Conservation (phyloP, 1,140 invertebrate genomes). For the Notospermus geniculatus region DNA sequence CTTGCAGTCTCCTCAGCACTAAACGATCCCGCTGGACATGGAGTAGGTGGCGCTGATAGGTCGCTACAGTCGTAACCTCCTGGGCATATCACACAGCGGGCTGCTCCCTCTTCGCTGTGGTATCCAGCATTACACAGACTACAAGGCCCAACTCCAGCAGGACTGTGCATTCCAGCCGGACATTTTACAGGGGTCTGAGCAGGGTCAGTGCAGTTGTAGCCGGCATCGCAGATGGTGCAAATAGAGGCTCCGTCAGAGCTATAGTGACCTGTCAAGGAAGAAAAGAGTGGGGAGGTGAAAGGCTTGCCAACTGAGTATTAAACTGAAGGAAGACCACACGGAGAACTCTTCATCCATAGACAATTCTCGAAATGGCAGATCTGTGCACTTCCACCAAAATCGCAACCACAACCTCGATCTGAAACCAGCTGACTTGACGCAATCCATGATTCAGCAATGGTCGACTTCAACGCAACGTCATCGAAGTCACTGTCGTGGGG, state of each 20-base stretch:
- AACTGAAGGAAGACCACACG: slow-evolving; percentile 19
- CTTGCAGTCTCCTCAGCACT: background rate
- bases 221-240: no score
- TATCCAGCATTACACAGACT: background rate
- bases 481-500: no score
- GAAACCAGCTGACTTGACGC: no score
- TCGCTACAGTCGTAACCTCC: background rate
- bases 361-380: background rate
- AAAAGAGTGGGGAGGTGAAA: no score
- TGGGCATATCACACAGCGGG: background rate
- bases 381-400: no score
- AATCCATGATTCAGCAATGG: no score
- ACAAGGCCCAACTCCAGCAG: background rate
- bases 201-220: slow-evolving; percentile 11
- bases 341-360: background rate
- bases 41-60: background rate
- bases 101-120: background rate
- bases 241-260: slow-evolving; percentile 30
- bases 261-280: slow-evolving; percentile 36
- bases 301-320: slow-evolving; percentile 23
- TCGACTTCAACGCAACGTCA: no score
- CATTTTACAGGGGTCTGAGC: slow-evolving; percentile 17
- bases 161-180: slow-evolving; percentile 20
- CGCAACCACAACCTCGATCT: no score
- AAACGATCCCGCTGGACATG: slow-evolving; percentile 9